A percentile compares a stretch with the other conserved stretches of the same genome.
Evolutionary conservation across 30 jellyfish, hydroid and myxozoan species (phyloP).

Genomic region (Aurelia sp.): DNA sequence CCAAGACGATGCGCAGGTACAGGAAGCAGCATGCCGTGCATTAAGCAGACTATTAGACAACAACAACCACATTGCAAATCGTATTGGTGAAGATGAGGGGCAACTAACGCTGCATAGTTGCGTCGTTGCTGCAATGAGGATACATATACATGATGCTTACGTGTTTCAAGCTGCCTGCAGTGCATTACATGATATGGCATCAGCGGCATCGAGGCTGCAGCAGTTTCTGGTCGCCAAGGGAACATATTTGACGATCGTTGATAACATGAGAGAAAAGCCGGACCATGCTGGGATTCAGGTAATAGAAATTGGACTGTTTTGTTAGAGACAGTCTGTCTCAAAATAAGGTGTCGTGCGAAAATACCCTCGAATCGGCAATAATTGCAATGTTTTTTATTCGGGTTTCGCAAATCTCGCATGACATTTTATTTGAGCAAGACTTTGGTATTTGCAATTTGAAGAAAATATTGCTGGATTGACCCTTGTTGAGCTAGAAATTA

Average conservation of each 20-base stretch:
- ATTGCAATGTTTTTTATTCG: too few species aligned
- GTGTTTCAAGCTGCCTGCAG: constrained; percentile 88
- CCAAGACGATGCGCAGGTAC: constrained; percentile 82
- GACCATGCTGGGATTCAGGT: constrained; percentile 60
- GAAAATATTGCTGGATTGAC: too few species aligned
- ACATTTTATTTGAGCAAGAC: too few species aligned
- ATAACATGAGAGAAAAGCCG: constrained; percentile 57
- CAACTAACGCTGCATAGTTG: constrained; percentile 77
- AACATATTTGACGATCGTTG: constrained; percentile 69
- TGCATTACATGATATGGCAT: constrained; percentile 79
- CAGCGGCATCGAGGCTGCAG: constrained; percentile 61
- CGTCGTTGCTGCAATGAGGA: constrained; percentile 80
- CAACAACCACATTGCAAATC: constrained; percentile 42
- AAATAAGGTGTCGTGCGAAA: too few species aligned
- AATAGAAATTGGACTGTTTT: background rate
- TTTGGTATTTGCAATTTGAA: too few species aligned
- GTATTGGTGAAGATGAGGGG: constrained; percentile 88
- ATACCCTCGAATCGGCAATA: too few species aligned
- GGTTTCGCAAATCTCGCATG: too few species aligned
- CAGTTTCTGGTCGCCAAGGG: constrained; percentile 82
- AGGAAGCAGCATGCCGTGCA: constrained; percentile 84
- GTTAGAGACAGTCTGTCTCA: too few species aligned
- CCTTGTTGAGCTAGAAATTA: too few species aligned
- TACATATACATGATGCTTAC: constrained; percentile 72
- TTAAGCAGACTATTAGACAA: constrained; percentile 55